Conservation (phyloP, 2,797 vertebrate genomes). For the Phrynocephalus guinanensis region DNA sequence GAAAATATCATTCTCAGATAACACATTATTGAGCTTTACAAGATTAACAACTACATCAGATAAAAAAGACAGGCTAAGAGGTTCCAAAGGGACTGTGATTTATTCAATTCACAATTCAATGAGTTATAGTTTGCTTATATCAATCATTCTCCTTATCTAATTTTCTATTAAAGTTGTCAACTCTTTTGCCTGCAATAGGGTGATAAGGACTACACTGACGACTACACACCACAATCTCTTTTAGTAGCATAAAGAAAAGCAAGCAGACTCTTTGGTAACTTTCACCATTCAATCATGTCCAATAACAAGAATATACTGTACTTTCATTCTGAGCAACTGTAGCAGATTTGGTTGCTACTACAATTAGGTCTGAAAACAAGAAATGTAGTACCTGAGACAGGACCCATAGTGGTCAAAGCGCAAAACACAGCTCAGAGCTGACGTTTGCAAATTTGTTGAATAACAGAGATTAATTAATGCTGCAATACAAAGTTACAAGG, state of each 20-base stretch:
- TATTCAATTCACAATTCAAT: background rate
- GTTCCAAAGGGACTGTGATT: background rate
- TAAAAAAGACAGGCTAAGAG: background rate
- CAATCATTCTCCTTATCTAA: accelerated
- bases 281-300: background rate
- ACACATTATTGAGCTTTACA: background rate
- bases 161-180: background rate
- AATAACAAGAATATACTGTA: background rate
- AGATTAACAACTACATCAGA: background rate
- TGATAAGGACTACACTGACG: too few species aligned
- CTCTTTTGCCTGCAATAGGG: background rate
- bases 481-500: too few species aligned
- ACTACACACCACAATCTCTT: accelerated
- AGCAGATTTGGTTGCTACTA: background rate
- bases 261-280: background rate
- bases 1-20: background rate
- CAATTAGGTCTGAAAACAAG: background rate
- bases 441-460: too few species aligned
- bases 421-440: background rate
- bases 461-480: too few species aligned
- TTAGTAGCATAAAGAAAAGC: accelerated
- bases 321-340: background rate
- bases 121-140: background rate
- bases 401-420: too few species aligned
- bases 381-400: background rate